These are phyloP conservation scores for Opisthocomus hoazin DNA, from an alignment of 2,113 vertebrate species.

Conservation along the genomic window DNA sequence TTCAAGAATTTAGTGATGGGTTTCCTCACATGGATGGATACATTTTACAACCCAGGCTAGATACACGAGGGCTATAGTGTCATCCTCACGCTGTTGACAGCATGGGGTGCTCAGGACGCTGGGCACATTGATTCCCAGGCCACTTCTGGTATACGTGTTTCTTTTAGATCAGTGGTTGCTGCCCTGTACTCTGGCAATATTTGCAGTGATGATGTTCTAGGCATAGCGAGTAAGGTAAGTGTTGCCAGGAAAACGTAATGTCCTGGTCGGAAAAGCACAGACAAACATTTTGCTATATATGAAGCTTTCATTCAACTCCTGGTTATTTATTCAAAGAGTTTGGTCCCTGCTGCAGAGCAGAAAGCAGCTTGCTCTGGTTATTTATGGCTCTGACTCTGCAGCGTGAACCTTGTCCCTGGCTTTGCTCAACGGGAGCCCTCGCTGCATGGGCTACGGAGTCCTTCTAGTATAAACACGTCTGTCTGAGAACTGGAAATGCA, in stretches of 20 bases:
- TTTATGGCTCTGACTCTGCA: not conserved
- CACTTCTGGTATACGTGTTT: rapidly evolving
- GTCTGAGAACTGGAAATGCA: not conserved
- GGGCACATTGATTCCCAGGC: not conserved
- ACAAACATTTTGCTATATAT: rapidly evolving
- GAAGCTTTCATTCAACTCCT: not conserved
- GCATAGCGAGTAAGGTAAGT: not conserved
- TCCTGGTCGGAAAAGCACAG: not conserved
- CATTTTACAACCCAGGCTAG: rapidly evolving
- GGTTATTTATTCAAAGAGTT: not conserved
- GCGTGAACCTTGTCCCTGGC: rapidly evolving
- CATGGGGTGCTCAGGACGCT: rapidly evolving
- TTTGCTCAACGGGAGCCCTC: rapidly evolving
- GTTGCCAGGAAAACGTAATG: rapidly evolving
- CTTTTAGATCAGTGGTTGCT: not conserved
- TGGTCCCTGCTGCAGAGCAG: not conserved
- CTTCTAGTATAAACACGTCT: not conserved
- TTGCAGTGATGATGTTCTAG: rapidly evolving
- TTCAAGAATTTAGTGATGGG: rapidly evolving
- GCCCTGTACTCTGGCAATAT: rapidly evolving
- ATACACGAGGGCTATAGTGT: rapidly evolving
- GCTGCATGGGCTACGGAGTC: not conserved
- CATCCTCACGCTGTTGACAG: rapidly evolving
- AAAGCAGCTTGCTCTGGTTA: not conserved
- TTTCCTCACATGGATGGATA: rapidly evolving